These are phyloP conservation scores for Rotaria socialis DNA, from an alignment of 2,888 invertebrate species.

Conservation along the genomic window DNA sequence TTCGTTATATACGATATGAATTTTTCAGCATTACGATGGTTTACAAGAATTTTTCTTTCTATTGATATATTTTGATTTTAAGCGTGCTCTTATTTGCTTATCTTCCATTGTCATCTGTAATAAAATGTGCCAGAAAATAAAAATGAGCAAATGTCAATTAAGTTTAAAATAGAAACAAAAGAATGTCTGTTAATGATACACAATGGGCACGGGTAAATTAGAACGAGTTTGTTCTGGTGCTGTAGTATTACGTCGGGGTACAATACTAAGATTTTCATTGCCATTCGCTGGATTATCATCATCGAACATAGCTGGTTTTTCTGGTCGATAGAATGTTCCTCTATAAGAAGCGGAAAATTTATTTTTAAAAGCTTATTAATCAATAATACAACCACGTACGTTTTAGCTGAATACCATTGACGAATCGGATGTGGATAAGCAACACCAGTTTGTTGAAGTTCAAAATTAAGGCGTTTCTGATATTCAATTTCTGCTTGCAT, in stretches of 20 bases:
- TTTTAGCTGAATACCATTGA: conserved; percentile 27
- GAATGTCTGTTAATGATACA: neutral
- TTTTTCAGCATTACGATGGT: neutral
- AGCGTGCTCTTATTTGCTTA: neutral
- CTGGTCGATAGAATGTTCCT: conserved; percentile 9
- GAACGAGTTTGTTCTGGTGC: neutral
- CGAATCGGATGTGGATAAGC: neutral
- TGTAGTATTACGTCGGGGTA: neutral
- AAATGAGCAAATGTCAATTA: neutral
- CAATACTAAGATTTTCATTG: neutral
- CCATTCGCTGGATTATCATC: neutral
- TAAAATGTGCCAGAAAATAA: neutral
- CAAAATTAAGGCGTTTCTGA: conserved; percentile 17
- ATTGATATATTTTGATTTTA: neutral
- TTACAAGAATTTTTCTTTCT: neutral
- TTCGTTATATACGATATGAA: too few species aligned
- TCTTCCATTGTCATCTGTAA: neutral
- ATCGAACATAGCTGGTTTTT: neutral
- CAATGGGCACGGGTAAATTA: conserved; percentile 16
- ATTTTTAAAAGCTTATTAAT: neutral
- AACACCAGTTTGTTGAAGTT: conserved; percentile 29
- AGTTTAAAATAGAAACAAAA: neutral
- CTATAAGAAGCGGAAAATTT: neutral
- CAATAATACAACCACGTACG: neutral
- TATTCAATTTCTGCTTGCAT: conserved; percentile 34